These are phyloP conservation scores for Cerceris rybyensis DNA, from an alignment of 2,888 invertebrate genomes.

Conservation along the genomic window DNA sequence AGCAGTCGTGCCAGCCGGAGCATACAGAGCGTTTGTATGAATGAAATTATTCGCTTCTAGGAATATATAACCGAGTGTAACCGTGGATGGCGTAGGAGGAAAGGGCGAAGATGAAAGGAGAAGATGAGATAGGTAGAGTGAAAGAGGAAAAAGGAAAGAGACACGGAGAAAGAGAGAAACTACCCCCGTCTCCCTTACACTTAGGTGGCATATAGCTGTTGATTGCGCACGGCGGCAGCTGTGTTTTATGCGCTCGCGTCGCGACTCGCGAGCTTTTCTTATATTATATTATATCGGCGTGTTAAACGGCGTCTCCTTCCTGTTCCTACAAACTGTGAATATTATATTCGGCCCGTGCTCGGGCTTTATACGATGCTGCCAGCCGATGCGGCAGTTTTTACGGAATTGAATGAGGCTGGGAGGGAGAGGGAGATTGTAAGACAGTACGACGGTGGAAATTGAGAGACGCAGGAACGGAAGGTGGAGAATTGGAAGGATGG, in stretches of 20 bases:
- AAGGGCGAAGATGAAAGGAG: conserved; percentile 33
- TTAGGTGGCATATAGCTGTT: conserved; percentile 70
- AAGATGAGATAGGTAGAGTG: conserved; percentile 20
- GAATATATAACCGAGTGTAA: conserved; percentile 74
- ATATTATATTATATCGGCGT: conserved; percentile 79
- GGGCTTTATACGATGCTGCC: not conserved
- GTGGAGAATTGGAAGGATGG: no score
- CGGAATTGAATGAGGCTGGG: no score
- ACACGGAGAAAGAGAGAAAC: conserved; percentile 4
- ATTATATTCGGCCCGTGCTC: conserved; percentile 67
- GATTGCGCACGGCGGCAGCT: conserved; percentile 79
- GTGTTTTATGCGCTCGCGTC: conserved; percentile 77
- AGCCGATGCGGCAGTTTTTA: conserved; percentile 23
- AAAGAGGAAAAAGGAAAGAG: conserved; percentile 42
- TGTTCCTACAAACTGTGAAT: conserved; percentile 77
- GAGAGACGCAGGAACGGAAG: no score
- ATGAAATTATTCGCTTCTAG: conserved; percentile 81
- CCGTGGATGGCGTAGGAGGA: conserved; percentile 25
- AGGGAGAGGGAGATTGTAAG: no score
- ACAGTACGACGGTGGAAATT: no score
- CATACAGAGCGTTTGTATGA: conserved; percentile 78
- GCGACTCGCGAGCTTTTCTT: conserved; percentile 67
- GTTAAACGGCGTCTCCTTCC: conserved; percentile 76
- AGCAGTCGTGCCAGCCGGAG: conserved; percentile 76
- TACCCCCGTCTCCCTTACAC: conserved; percentile 1